These are phyloP conservation scores for Phenganax marumi DNA, from an alignment of 92 coral and sea anemone species.

Conservation along the genomic window DNA sequence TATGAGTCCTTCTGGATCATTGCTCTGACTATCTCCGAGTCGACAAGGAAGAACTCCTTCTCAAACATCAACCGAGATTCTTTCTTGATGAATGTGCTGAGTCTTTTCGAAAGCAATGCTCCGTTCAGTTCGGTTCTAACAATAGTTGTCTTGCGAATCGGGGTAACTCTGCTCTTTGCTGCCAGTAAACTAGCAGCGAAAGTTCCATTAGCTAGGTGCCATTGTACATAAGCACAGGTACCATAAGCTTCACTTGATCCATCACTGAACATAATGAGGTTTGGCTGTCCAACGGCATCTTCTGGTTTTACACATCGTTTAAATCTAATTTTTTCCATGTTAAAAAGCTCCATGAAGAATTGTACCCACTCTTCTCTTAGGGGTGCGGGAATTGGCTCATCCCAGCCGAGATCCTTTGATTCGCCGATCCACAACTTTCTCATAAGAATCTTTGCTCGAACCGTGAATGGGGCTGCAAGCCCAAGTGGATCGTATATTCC, in stretches of 20 bases:
- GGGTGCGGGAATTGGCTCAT: slow-evolving; percentile 54
- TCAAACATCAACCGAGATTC: slow-evolving; percentile 51
- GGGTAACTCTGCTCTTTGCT: slow-evolving; percentile 58
- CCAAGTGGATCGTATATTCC: slow-evolving; percentile 65
- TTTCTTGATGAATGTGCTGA: slow-evolving; percentile 40
- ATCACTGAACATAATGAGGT: slow-evolving; percentile 60
- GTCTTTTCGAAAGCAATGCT: slow-evolving; percentile 45
- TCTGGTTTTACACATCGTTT: slow-evolving; percentile 62
- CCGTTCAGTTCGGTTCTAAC: slow-evolving; percentile 56
- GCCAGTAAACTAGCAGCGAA: slow-evolving; percentile 37
- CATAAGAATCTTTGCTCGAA: slow-evolving; percentile 60
- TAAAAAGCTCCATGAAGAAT: slow-evolving; percentile 49
- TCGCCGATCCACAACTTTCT: slow-evolving; percentile 54
- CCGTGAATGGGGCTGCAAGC: slow-evolving; percentile 53
- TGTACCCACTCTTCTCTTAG: slow-evolving; percentile 34
- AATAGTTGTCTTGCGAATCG: slow-evolving; percentile 57
- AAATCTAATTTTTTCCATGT: slow-evolving; percentile 55
- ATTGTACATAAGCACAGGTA: slow-evolving; percentile 59
- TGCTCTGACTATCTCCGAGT: slow-evolving; percentile 60
- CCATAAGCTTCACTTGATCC: slow-evolving; percentile 59
- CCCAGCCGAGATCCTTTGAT: slow-evolving; percentile 48
- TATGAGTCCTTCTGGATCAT: slow-evolving; percentile 62
- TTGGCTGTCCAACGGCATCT: slow-evolving; percentile 50
- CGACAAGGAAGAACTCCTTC: slow-evolving; percentile 47
- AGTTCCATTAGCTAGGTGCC: slow-evolving; percentile 43